Evolutionary conservation across 2,797 vertebrate species (phyloP), one percentile per base, ranked within the genome.

Genomic region (Smutsia gigantea): DNA sequence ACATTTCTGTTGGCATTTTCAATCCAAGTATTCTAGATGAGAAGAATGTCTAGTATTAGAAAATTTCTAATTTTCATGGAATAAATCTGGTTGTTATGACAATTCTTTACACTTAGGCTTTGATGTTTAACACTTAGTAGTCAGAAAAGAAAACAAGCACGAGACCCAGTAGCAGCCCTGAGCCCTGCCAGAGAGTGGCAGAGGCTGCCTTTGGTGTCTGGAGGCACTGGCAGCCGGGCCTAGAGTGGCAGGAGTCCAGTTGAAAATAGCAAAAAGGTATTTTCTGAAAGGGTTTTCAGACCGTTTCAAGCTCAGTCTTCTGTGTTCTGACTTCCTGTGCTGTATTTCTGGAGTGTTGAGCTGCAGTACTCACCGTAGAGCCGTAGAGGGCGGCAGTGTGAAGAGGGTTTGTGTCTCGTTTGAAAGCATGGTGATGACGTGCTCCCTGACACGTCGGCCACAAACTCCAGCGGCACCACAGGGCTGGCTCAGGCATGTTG

Each of bases 321-420:
- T 46, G 46, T 39, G 27, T 61, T 27, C 29, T 37, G 31, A 29
- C 34, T n/a, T 19, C 6, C 57, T 21, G 1, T 11, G 10, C 14
- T 46, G 17, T 46, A 12, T 39, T 77, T 57, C 39, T 66, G 11
- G 39, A 42, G 6, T 3, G 2, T 18, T 10, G 57, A 29, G 29
- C 42, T 42, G 0, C 71, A 5, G 15, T 2, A 0, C 42, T 12
- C 42, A 11, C 27, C 4, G 0, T 15, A 37, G 37, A 37, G 37
- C 37, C 4, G 37, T 37, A 15, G 10, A 42, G 27, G 29, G 49
- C 8, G 9, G 29, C 42, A 1, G 17, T 8, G 1, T 11, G 4
- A 31, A 12, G 42, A 11, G 15, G 29, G 12, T 14, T 39, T 29
- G 39, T 1, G 39, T 42, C 13, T 39, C 8, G 4, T 31, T 42